phyloP scores from a whole-genome alignment of 2,888 invertebrate genomes.

The Machimus atricapillus region DNA sequence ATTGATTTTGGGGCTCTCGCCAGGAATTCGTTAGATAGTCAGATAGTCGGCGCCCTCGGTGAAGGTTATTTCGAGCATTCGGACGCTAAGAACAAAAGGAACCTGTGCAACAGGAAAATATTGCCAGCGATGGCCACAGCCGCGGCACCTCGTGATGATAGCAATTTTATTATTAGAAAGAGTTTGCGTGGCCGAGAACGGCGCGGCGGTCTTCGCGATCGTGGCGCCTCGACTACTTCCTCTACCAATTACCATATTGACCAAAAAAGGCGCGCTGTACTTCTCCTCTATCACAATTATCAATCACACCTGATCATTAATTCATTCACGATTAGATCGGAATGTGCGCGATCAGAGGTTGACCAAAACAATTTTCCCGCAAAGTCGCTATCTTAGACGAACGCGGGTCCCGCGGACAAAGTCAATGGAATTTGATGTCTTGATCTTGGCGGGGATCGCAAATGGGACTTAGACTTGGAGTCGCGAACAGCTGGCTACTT shows the following conservation, averaged over 20 bases:
- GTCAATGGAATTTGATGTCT: slow-evolving; percentile 6
- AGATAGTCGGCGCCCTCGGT: not conserved
- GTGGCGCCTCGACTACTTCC: not conserved
- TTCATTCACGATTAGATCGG: slow-evolving; percentile 33
- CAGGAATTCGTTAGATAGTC: not conserved
- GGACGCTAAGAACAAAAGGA: not conserved
- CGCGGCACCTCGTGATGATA: not conserved
- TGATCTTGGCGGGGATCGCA: not conserved
- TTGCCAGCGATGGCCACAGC: not conserved
- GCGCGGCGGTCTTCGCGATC: not conserved
- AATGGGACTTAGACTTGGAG: not conserved
- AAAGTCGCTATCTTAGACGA: slow-evolving; percentile 1
- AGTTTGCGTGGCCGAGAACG: not conserved
- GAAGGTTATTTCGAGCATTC: not conserved
- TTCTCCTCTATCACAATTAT: slow-evolving; percentile 14
- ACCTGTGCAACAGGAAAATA: not conserved
- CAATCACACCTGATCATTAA: slow-evolving; percentile 33
- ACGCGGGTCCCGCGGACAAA: not conserved
- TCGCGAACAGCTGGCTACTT: not conserved
- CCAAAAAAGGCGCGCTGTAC: not conserved
- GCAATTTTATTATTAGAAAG: not conserved
- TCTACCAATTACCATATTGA: not conserved
- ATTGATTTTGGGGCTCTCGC: not conserved
- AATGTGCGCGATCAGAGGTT: not conserved
- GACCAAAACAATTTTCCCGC: slow-evolving; percentile 27